These are phyloP conservation scores for Neosilurus hyrtlii DNA, from an alignment of 2,797 vertebrate genomes.

Conservation along the genomic window DNA sequence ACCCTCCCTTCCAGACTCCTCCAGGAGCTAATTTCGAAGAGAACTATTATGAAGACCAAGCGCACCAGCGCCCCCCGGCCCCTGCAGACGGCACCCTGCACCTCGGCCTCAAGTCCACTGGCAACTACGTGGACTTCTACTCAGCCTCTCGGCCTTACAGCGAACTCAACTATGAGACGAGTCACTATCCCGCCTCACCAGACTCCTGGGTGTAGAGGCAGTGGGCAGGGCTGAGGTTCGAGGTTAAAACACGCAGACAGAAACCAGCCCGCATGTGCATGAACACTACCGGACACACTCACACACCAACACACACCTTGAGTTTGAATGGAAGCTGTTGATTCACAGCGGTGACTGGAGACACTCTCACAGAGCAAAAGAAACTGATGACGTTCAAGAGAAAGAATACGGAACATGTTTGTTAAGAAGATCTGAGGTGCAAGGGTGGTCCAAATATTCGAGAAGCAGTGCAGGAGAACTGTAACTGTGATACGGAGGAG, in stretches of 20 bases:
- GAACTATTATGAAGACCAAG: constrained; percentile 96
- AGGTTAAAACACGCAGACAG: constrained; percentile 29
- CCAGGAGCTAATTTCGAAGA: constrained; percentile 86
- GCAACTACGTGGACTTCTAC: constrained; percentile 99
- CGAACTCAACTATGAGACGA: constrained; percentile 99
- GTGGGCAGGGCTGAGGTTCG: constrained; percentile 59
- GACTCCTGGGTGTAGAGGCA: constrained; percentile 95
- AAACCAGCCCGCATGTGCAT: constrained; percentile 96
- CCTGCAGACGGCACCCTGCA: constrained; percentile 94
- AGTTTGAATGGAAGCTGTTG: constrained; percentile 64
- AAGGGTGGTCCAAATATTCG: constrained; percentile 60
- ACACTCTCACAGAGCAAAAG: not conserved
- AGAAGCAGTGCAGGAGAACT: constrained; percentile 56
- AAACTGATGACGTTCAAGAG: constrained; percentile 24
- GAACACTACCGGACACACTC: constrained; percentile 82
- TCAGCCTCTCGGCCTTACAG: constrained; percentile 98
- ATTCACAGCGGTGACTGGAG: constrained; percentile 22
- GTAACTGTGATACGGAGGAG: constrained; percentile 70
- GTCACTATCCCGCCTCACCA: constrained; percentile 98
- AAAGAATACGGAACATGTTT: constrained; percentile 36
- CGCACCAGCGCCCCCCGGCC: constrained; percentile 87
- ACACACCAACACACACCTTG: constrained; percentile 70
- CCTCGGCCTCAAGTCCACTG: constrained; percentile 98
- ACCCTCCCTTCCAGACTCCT: constrained; percentile 96
- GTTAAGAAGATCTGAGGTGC: constrained; percentile 44